Base-by-base conservation (phyloP, 2,113 vertebrate genomes). In the Eleginops maclovinus region DNA sequence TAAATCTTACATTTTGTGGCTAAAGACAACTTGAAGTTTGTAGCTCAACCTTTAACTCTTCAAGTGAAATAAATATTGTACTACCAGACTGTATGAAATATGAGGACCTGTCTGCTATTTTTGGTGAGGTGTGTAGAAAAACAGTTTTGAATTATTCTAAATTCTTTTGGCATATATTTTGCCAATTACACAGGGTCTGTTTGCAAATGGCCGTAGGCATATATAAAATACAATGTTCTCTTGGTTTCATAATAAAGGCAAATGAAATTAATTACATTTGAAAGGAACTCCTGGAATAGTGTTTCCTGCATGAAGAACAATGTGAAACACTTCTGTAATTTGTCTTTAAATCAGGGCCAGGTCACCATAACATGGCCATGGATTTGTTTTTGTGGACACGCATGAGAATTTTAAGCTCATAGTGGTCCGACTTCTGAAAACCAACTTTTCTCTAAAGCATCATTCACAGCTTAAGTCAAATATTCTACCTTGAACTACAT, bases 1-100 rank as follows among this genome's bases (percentile, higher is more conserved):
- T 31, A 7, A 31, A 31, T 31, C 31, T 31, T 31, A 31, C 5
- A 6, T 31, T 95, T 96, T 96, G 95, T 98, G 96, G 96, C 96
- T 97, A 95, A 97, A 96, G 96, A 96, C 93, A 91, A 96, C 95
- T 98, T 96, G 97, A 95, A 96, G 96, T 93, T 97, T 97, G 96
- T 98, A 97, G 96, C 96, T 96, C 95, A 97, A 96, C 94, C 96
- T 98, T 96, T 98, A 98, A 98, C 95, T 93, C 96, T 95, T 94
- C 94, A 96, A 94, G 89, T 95, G 96, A 62, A 96, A 99, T 98
- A 98, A 98, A 98, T 98, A 97, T 97, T 97, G 97, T 98, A 98
- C 95, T 96, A 96, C 95, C 95, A 94, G 96, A 96, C 94, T 95
- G 94, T 97, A 96, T 93, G 94, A 95, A 96, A 95, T 94, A 93